These are phyloP conservation scores for Lophura swinhoii DNA, from an alignment of 2,797 vertebrate species.

Conservation along the genomic window DNA sequence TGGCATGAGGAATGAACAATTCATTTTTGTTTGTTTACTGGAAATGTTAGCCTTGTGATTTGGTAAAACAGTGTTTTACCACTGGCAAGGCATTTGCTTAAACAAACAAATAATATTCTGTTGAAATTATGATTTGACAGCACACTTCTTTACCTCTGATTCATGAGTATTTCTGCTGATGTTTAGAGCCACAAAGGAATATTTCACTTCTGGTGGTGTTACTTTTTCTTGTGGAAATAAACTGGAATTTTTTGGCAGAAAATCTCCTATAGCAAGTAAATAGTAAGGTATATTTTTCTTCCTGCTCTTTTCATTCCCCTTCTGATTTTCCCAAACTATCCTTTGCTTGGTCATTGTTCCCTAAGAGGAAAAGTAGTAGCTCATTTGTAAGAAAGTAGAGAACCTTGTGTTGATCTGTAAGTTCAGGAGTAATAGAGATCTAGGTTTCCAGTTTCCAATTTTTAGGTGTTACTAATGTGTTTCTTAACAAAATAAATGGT, in stretches of 20 bases:
- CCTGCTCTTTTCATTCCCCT: background rate
- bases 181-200: constrained; percentile 3
- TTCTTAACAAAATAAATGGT: background rate
- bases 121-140: constrained; percentile 15
- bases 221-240: constrained; percentile 9
- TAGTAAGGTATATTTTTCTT: background rate
- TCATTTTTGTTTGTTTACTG: background rate
- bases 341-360: background rate
- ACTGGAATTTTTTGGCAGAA: background rate
- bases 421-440: background rate
- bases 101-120: background rate
- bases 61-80: background rate
- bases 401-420: background rate
- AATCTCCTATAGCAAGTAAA: constrained; percentile 3
- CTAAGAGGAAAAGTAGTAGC: background rate
- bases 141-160: background rate
- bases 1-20: background rate
- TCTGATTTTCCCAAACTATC: background rate
- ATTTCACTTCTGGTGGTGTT: background rate
- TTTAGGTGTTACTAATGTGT: background rate
- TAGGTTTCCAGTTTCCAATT: background rate
- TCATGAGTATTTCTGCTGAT: constrained; percentile 46
- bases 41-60: background rate
- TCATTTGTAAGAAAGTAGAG: background rate
- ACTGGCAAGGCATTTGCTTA: background rate